Evolutionary conservation across 2,797 vertebrate genomes (phyloP).

Genomic region (Anomalospiza imberbis): DNA sequence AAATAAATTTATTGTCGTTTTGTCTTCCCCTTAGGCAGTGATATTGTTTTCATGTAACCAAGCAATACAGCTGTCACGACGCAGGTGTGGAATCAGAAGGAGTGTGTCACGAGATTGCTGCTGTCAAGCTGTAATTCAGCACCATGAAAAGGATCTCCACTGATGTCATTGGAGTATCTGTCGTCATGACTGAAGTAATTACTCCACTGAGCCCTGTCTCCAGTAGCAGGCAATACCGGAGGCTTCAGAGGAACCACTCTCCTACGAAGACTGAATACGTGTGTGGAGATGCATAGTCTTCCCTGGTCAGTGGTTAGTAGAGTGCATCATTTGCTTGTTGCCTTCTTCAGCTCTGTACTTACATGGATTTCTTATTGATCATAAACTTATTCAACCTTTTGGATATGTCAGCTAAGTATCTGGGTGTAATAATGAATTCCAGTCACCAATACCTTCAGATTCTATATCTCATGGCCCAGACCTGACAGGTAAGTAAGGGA

Average conservation of each 20-base stretch:
- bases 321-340: neutral
- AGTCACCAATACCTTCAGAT: neutral
- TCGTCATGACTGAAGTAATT: neutral
- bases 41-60: neutral
- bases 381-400: neutral
- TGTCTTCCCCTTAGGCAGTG: neutral
- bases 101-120: neutral
- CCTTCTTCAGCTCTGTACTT: neutral
- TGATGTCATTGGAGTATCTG: neutral
- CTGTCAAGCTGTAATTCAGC: slow-evolving; percentile 33
- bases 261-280: neutral
- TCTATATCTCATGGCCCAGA: neutral
- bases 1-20: neutral
- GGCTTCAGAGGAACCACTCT: neutral
- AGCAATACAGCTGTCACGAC: neutral
- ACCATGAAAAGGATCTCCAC: slow-evolving; percentile 20
- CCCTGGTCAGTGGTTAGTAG: neutral
- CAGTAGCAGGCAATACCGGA: neutral
- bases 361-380: neutral
- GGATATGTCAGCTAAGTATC: neutral
- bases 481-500: neutral
- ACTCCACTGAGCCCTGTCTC: neutral
- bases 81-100: neutral
- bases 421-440: neutral
- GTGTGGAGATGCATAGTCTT: neutral